These are phyloP conservation scores for Danionella cerebrum DNA, from an alignment of 2,113 vertebrate genomes.

Conservation along the genomic window DNA sequence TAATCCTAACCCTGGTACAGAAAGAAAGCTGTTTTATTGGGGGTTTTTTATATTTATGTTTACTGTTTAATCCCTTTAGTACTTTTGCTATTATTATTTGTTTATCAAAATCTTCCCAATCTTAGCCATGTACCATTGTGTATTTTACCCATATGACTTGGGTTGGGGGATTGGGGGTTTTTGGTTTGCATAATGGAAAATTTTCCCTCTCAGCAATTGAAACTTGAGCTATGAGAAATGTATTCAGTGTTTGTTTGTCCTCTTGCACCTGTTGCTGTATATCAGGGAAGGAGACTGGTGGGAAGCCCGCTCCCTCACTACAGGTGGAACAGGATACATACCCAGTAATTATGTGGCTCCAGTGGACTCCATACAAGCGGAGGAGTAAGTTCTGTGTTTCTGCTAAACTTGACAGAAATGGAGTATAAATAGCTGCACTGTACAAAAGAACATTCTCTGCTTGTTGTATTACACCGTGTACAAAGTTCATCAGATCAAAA, in stretches of 20 bases:
- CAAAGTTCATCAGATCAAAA: background rate
- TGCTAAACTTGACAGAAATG: background rate
- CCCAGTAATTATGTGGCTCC: conserved; percentile 99
- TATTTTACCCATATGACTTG: no score
- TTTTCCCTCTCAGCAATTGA: background rate
- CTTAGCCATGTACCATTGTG: background rate
- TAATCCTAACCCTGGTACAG: no score
- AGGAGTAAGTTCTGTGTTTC: conserved; percentile 79
- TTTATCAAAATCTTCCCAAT: background rate
- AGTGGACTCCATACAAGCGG: conserved; percentile 97
- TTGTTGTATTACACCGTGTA: background rate
- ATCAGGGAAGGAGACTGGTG: conserved; percentile 97
- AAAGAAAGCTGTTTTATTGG: no score
- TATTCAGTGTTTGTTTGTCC: background rate
- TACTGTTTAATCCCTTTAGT: no score
- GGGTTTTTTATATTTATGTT: no score
- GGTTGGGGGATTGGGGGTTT: background rate
- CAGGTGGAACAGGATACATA: conserved; percentile 96
- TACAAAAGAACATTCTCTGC: background rate
- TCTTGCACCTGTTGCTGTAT: conserved; percentile 19
- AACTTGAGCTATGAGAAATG: background rate
- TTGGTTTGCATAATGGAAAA: background rate
- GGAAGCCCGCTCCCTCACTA: conserved; percentile 94
- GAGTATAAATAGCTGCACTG: background rate
- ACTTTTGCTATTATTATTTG: no score